Base-by-base conservation (phyloP, 2,797 vertebrate species). In the Urosaurus nigricauda region DNA sequence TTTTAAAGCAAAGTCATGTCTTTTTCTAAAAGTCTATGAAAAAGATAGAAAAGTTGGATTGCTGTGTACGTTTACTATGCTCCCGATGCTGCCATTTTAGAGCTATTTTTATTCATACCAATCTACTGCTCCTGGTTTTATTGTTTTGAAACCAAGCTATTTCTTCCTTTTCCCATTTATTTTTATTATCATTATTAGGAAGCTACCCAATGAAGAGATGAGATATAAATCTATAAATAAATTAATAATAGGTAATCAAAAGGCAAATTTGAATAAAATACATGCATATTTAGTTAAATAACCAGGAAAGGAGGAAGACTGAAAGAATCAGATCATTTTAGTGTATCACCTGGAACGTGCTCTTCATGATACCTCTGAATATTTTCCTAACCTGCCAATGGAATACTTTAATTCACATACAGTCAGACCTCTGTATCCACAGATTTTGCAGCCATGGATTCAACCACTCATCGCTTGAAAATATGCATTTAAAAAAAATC, bases 131-230 rank as follows among this genome's bases (percentile, higher is more conserved):
- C 32, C 37, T 63, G 53, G 56, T 43, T 77, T 77, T 77, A 77
- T 85, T 43, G 56, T 63, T 77, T 63, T 43, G 53, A n/a, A 63
- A n/a, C 35, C 53, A n/a, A 77, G 35, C 51, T 60, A 56, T 75
- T 75, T 75, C 35, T 74, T 84, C 47, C n/a, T 58, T 60, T 85
- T 85, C 47, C 73, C 84, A 63, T 85, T 85, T 85, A 77, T 75
- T 85, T 32, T 65, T 29, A 65, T 74, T 60, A 75, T 85, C 43
- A 60, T 77, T 75, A 75, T 75, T 75, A 17, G 75, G 84, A 85
- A 60, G 24, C 53, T 75, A 43, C 26, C 24, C 58, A 40, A 26
- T 77, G 73, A 63, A 43, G 37, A 60, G 16, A 29, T 60, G 53
- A 40, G 37, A 77, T 53, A 40, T 17, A 63, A 63, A 85, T 75